These are phyloP conservation scores for Mus pahari DNA, from an alignment of 2,113 vertebrate genomes.

Conservation along the genomic window DNA sequence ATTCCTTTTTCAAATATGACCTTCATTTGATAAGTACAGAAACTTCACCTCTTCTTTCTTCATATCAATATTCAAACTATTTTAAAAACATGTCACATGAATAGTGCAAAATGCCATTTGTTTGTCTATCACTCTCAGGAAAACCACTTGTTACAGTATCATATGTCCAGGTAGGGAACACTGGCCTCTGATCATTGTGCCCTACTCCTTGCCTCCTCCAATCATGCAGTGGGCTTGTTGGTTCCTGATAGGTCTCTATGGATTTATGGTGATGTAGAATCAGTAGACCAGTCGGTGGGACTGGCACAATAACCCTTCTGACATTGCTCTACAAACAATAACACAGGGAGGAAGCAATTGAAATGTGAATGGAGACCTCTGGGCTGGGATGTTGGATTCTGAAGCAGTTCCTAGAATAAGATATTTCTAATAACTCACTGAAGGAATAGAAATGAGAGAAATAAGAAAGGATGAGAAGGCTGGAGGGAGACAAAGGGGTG, in stretches of 20 bases:
- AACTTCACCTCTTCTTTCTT: not conserved
- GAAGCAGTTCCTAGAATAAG: not conserved
- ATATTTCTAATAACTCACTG: not conserved
- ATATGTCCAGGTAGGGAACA: not conserved
- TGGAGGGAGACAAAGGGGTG: not conserved
- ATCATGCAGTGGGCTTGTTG: accelerated
- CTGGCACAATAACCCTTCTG: not conserved
- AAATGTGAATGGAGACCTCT: not conserved
- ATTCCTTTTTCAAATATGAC: not conserved
- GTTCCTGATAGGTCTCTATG: accelerated
- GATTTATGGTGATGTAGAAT: accelerated
- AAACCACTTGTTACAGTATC: not conserved
- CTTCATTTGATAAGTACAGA: not conserved
- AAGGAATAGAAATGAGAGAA: not conserved
- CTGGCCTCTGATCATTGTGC: accelerated
- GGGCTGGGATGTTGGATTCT: not conserved
- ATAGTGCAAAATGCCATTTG: not conserved
- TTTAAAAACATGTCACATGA: not conserved
- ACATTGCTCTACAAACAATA: not conserved
- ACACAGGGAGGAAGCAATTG: not conserved
- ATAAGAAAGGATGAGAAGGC: not conserved
- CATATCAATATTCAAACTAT: not conserved
- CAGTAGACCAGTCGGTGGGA: too few species aligned
- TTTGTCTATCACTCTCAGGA: not conserved
- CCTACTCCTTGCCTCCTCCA: too few species aligned